Percentiles rank a stretch among this genome's conserved stretches.
These are phyloP conservation scores for Phyllopteryx taeniolatus DNA, from an alignment of 2,113 vertebrate species.

Conservation along the genomic window DNA sequence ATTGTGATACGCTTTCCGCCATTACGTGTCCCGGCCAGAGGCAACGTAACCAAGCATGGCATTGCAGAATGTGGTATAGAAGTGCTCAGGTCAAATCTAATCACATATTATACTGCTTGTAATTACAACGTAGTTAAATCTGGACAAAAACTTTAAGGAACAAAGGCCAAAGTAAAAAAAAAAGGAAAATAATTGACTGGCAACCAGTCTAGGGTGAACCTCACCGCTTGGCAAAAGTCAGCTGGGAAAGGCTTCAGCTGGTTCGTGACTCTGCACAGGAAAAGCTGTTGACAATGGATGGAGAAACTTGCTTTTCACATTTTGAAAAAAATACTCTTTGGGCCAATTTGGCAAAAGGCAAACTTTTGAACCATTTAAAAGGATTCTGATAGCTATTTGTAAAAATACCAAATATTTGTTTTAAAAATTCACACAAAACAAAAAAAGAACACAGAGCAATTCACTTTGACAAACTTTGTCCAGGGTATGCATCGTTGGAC, in stretches of 20 bases:
- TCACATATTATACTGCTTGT: neutral
- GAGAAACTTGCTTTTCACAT: no score
- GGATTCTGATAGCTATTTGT: no score
- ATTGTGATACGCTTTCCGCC: slow-evolving; percentile 12
- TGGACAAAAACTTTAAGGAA: slow-evolving; percentile 1
- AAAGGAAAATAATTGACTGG: slow-evolving; percentile 9
- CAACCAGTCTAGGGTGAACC: neutral
- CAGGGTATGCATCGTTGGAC: neutral
- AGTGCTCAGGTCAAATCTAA: slow-evolving; percentile 23
- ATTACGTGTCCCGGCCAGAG: neutral
- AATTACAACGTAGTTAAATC: slow-evolving; percentile 19
- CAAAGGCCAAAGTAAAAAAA: slow-evolving; percentile 29
- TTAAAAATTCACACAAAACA: no score
- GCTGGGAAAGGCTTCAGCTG: neutral
- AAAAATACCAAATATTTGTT: no score
- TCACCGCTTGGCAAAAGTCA: neutral
- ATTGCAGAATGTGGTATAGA: slow-evolving; percentile 21
- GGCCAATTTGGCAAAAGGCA: no score
- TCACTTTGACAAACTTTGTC: neutral
- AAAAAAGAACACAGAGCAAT: neutral
- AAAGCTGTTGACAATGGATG: no score
- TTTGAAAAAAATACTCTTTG: no score
- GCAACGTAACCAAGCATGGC: slow-evolving; percentile 7
- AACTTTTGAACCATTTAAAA: no score
- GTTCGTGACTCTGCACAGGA: no score